A percentile compares a stretch with the other conserved stretches of the same genome.
Conservation (phyloP, 1,140 invertebrate genomes). For the Gryon sp. region DNA sequence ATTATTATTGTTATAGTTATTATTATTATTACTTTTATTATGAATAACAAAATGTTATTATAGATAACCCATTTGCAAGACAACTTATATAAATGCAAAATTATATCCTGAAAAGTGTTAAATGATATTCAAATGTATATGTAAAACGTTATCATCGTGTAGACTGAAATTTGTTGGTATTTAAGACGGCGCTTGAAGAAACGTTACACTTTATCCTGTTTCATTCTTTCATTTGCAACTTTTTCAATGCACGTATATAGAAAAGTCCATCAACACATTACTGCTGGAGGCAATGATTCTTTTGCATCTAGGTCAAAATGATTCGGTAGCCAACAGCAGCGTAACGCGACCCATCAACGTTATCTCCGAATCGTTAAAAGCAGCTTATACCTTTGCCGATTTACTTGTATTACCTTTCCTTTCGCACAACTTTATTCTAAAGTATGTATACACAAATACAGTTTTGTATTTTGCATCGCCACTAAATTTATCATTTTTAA, state of each 20-base stretch:
- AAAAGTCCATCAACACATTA: conserved; percentile 47
- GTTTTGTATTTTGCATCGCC: conserved; percentile 28
- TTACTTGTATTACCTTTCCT: conserved; percentile 63
- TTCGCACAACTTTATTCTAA: conserved; percentile 44
- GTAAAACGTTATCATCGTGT: conserved; percentile 15
- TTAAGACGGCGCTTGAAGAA: conserved; percentile 35
- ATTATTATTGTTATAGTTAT: too few species aligned
- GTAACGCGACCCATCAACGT: conserved; percentile 70
- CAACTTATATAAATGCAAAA: too few species aligned
- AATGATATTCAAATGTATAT: not conserved
- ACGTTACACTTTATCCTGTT: conserved; percentile 36
- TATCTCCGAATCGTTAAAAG: conserved; percentile 70
- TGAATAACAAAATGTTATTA: too few species aligned
- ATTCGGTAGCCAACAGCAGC: conserved; percentile 70
- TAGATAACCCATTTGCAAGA: too few species aligned
- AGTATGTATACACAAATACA: conserved; percentile 36
- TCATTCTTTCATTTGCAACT: conserved; percentile 2
- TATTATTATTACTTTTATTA: too few species aligned
- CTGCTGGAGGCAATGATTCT: conserved; percentile 56
- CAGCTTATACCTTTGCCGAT: conserved; percentile 66
- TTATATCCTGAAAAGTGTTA: not conserved
- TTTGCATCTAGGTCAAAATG: conserved; percentile 73
- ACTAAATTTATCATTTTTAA: conserved; percentile 55
- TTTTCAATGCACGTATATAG: conserved; percentile 27
- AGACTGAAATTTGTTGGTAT: conserved; percentile 23